Percentiles rank a stretch among this genome's conserved stretches.
These are phyloP conservation scores for Pseudomyrmex gracilis DNA, from an alignment of 1,140 invertebrate genomes.

Conservation along the genomic window DNA sequence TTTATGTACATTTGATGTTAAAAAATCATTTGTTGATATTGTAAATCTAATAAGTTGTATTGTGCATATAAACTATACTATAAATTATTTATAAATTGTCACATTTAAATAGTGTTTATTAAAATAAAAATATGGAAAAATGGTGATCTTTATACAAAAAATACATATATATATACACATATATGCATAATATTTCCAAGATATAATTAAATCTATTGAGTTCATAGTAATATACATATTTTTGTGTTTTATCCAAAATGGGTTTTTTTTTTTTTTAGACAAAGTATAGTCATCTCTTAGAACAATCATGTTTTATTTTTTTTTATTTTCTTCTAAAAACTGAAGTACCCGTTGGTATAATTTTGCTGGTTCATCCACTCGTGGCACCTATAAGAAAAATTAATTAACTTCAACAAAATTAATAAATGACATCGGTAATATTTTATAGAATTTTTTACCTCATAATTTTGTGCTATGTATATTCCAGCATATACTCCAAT, in stretches of 20 bases:
- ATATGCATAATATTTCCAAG: not conserved
- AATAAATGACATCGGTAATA: too few relatives aligned
- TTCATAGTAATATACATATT: not conserved
- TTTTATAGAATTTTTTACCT: slow-evolving; percentile 85
- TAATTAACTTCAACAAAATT: not conserved
- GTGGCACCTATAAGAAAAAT: slow-evolving; percentile 89
- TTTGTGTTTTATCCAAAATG: not conserved
- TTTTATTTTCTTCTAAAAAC: slow-evolving; percentile 89
- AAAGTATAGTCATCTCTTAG: slow-evolving; percentile 10
- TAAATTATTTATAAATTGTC: slow-evolving; percentile 55
- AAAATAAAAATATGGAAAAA: slow-evolving; percentile 68
- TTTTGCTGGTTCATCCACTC: slow-evolving; percentile 91
- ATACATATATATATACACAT: slow-evolving; percentile 37
- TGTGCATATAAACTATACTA: not conserved
- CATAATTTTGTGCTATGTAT: slow-evolving; percentile 93
- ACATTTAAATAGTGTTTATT: slow-evolving; percentile 78
- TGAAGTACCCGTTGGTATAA: slow-evolving; percentile 89
- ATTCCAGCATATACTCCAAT: slow-evolving; percentile 92
- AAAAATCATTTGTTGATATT: slow-evolving; percentile 55
- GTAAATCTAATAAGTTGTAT: slow-evolving; percentile 25
- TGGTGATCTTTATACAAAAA: slow-evolving; percentile 61
- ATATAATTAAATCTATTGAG: not conserved
- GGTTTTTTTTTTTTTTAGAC: not conserved
- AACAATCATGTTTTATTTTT: slow-evolving; percentile 76
- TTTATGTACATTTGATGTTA: slow-evolving; percentile 87